phyloP scores from a whole-genome alignment of 2,888 invertebrate genomes.

The Prenolepis imparis region DNA sequence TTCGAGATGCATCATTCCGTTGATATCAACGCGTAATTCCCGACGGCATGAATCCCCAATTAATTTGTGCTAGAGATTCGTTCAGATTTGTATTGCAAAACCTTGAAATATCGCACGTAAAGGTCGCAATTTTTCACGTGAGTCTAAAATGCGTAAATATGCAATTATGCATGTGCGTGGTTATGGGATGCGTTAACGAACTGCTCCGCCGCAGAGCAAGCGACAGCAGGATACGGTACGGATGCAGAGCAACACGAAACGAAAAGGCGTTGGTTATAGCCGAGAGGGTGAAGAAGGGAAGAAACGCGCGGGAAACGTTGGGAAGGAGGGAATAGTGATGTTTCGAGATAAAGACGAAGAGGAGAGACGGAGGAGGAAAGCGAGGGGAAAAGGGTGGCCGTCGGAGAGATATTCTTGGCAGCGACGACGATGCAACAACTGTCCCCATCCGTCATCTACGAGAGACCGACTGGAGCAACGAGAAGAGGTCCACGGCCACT shows the following conservation, averaged over 20 bases:
- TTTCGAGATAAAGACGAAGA: conserved; percentile 65
- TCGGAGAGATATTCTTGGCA: conserved; percentile 82
- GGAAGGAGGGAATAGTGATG: conserved; percentile 66
- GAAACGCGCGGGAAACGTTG: conserved; percentile 35
- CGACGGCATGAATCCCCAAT: neutral
- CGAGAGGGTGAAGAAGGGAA: conserved; percentile 57
- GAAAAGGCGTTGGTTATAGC: conserved; percentile 62
- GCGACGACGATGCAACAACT: conserved; percentile 83
- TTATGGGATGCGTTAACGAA: conserved; percentile 56
- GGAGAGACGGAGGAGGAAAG: conserved; percentile 43
- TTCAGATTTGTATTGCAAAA: neutral
- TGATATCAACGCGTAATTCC: neutral
- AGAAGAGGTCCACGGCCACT: conserved; percentile 64
- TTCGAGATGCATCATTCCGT: neutral
- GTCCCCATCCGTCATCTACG: conserved; percentile 84
- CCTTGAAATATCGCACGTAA: neutral
- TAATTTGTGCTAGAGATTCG: neutral
- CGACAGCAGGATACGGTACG: conserved; percentile 57
- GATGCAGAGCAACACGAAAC: conserved; percentile 64
- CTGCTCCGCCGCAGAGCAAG: conserved; percentile 32
- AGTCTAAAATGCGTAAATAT: conserved; percentile 32
- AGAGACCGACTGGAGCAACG: conserved; percentile 64
- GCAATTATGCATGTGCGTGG: conserved; percentile 53
- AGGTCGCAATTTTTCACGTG: conserved; percentile 17
- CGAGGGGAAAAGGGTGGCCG: conserved; percentile 58